phyloP scores from a whole-genome alignment of 2,113 vertebrate species.

The Saccopteryx bilineata region DNA sequence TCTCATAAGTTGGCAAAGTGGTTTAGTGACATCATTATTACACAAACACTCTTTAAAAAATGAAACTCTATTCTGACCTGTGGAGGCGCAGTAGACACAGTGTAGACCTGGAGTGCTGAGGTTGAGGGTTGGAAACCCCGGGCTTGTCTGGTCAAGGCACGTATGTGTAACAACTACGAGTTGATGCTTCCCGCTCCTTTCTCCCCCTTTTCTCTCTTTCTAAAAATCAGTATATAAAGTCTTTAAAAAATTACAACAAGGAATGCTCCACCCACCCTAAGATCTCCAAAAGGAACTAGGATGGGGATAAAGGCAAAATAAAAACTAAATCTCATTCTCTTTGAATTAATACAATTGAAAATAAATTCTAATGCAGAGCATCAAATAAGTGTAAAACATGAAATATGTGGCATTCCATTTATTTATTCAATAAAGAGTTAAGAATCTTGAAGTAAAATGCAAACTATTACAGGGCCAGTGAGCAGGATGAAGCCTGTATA shows the following conservation, averaged over 20 bases:
- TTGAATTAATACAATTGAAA: not conserved
- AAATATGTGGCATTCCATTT: not conserved
- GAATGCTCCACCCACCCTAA: not conserved
- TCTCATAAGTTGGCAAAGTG: not conserved
- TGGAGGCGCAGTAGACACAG: too few species aligned
- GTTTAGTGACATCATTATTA: not conserved
- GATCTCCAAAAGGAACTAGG: not conserved
- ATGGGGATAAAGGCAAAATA: not conserved
- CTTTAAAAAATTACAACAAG: not conserved
- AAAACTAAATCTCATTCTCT: not conserved
- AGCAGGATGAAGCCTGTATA: not conserved
- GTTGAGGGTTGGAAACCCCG: too few species aligned
- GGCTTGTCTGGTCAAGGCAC: too few species aligned
- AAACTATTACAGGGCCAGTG: not conserved
- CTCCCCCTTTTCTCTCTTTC: too few species aligned
- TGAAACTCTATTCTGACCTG: not conserved
- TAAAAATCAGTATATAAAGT: too few species aligned
- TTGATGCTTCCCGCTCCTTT: too few species aligned
- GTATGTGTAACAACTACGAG: too few species aligned
- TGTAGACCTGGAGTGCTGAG: too few species aligned
- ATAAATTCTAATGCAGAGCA: not conserved
- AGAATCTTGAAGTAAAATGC: not conserved
- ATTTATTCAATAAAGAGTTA: conserved; percentile 4
- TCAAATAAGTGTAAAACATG: not conserved
- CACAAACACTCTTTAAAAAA: not conserved